Base-by-base conservation (phyloP, 2,888 invertebrate species). In the Platynereis dumerilii region DNA sequence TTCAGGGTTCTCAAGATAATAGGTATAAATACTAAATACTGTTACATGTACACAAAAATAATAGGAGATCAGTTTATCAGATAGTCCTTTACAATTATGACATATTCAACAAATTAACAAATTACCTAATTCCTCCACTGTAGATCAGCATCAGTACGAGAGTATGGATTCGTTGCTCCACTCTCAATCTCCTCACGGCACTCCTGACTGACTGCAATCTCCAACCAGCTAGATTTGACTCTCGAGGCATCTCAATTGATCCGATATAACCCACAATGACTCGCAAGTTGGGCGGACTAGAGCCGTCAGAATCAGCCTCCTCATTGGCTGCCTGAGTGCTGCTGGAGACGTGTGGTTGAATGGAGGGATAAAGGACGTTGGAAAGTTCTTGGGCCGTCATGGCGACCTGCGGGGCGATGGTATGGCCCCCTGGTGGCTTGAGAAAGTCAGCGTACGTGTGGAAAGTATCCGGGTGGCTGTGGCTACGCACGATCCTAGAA, bases 201-300 rank as follows among this genome's bases (percentile, higher is more conserved):
- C 91, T 92, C 65, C 92, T 88, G 20, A 96, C 91, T 67, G 87
- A 87, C 79, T 88, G 88, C 72, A 91, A 84, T 63, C 93, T 72
- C 55, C 83, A 76, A 65, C 79, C 76, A 7, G 80, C 79, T 60
- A 79, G 72, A 54, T 79, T 77, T 7, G 80, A 77, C 69, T 85
- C 85, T 65, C 85, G 83, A 0, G 96, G 96, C 87, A 96, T 95
- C 85, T 96, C 96, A 70, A 97, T 94, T 1, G 96, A 96, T 26
- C 96, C 96, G 57, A 97, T 87, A 84, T 97, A 97, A 0, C 96
- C 96, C 0, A 97, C 80, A 26, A 83, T 52, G 5, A 58, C 52
- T 58, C 29, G 27, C 24, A 61, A 44, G 29, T 27, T 60, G 27
- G 34, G 53, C 20, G 29, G 48, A 20, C 20, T 44, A 27, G 15